These are phyloP conservation scores for Neoseiulus cucumeris DNA, from an alignment of 1,140 invertebrate genomes.

Conservation along the genomic window DNA sequence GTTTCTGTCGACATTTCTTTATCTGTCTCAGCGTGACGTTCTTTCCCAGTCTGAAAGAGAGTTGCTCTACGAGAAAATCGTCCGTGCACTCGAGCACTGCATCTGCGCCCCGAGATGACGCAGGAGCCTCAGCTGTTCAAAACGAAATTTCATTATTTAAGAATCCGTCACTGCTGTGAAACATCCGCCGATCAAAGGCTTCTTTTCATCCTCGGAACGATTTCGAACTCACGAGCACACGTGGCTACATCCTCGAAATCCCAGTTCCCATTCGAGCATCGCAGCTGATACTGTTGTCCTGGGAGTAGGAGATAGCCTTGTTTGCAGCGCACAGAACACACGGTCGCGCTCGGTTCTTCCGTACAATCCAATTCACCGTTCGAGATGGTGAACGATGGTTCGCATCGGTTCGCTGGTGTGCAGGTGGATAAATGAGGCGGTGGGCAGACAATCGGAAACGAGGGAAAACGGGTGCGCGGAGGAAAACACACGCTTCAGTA, in stretches of 20 bases:
- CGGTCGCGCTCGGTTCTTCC: constrained; percentile 28
- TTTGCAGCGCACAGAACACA: constrained; percentile 37
- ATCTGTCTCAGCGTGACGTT: neutral
- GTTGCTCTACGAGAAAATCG: neutral
- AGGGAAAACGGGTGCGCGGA: no score
- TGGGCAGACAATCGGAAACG: no score
- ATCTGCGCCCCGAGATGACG: neutral
- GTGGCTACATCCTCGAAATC: constrained; percentile 32
- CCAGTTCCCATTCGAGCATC: constrained; percentile 32
- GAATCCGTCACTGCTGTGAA: no score
- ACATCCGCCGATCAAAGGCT: no score
- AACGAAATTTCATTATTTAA: no score
- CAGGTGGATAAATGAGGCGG: no score
- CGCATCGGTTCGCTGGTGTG: neutral
- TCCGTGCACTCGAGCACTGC: neutral
- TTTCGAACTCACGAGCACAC: constrained; percentile 36
- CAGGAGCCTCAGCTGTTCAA: neutral
- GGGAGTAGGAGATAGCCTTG: constrained; percentile 33
- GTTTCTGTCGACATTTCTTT: neutral
- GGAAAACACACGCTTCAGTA: no score
- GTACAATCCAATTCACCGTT: constrained; percentile 38
- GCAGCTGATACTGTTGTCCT: constrained; percentile 30
- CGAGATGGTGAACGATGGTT: constrained; percentile 14
- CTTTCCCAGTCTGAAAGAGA: neutral
- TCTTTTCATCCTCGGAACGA: no score